These are phyloP conservation scores for Notodonta dromedarius DNA, from an alignment of 2,888 invertebrate species.

Conservation along the genomic window DNA sequence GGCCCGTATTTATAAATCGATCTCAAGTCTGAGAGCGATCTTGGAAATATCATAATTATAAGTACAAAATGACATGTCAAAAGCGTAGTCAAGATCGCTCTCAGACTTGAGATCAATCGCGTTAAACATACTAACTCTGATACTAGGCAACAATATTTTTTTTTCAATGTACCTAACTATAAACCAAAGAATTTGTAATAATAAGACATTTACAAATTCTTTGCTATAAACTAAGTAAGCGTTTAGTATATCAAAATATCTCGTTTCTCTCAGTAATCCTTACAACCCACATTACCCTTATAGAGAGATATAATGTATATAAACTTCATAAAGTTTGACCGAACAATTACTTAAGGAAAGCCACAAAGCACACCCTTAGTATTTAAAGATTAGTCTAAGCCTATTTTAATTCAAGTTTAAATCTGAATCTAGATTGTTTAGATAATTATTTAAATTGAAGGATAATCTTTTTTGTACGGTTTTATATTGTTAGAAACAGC, in stretches of 20 bases:
- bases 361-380: neutral
- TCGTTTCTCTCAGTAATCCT: neutral
- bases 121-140: no score
- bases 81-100: no score
- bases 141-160: neutral
- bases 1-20: no score
- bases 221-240: neutral
- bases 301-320: neutral
- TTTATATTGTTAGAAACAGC: neutral
- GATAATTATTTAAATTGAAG: neutral
- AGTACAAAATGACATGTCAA: no score
- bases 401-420: neutral
- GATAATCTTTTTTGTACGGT: neutral
- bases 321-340: neutral
- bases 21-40: no score
- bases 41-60: no score
- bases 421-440: neutral
- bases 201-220: no score
- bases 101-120: no score
- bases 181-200: no score
- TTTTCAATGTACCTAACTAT: neutral
- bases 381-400: neutral
- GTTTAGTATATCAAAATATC: neutral
- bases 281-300: neutral
- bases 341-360: neutral